Evolutionary conservation across 30 jellyfish, hydroid and myxozoan genomes (phyloP).

Genomic region (Aurelia aurita): DNA sequence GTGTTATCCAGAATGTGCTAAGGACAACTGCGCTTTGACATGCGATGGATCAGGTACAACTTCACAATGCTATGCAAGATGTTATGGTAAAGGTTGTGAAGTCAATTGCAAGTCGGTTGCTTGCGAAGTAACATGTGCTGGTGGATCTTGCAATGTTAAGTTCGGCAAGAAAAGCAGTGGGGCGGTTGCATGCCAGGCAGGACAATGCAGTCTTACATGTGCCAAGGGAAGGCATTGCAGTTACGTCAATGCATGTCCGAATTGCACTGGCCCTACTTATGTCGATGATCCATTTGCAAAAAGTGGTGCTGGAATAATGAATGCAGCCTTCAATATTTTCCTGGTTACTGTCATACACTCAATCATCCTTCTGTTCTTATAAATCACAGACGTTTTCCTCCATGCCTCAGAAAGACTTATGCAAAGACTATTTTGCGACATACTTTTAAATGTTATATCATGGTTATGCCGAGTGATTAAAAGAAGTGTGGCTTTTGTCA

Average conservation of each 20-base stretch:
- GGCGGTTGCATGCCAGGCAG: no score
- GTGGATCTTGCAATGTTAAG: background rate
- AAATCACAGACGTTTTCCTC: no score
- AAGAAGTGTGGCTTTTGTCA: no score
- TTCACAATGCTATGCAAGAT: slow-evolving; percentile 19
- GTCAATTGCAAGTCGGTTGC: background rate
- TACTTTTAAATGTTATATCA: no score
- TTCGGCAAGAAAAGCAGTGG: no score
- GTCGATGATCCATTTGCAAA: background rate
- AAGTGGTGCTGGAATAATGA: no score
- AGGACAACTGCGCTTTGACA: slow-evolving; percentile 11
- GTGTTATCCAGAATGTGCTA: background rate
- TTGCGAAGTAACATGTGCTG: background rate
- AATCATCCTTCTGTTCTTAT: no score
- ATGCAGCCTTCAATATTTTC: no score
- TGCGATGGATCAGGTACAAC: background rate
- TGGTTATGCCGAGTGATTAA: no score
- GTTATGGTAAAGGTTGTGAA: slow-evolving; percentile 12
- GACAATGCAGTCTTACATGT: background rate
- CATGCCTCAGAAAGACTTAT: no score
- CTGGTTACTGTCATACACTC: no score
- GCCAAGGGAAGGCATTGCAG: slow-evolving; percentile 18
- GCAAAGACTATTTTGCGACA: no score
- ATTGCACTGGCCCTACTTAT: slow-evolving; percentile 5
- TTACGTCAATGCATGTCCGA: background rate